phyloP scores from a whole-genome alignment of 2,113 vertebrate species.

The Spermophilus dauricus region DNA sequence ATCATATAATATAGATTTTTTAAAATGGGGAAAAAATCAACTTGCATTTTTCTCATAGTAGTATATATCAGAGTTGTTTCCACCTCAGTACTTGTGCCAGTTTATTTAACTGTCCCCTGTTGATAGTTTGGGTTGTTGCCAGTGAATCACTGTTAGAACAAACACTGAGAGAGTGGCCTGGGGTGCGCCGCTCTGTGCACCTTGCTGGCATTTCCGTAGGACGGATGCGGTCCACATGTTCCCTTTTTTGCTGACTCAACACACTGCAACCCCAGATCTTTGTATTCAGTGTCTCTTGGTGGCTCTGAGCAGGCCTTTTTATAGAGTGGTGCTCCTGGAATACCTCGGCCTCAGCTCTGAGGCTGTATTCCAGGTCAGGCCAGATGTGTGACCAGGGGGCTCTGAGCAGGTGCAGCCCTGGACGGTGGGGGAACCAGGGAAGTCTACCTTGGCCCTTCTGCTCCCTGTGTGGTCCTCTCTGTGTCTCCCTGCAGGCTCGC shows the following conservation, averaged over 20 bases:
- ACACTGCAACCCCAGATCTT: constrained; percentile 5
- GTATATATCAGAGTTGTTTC: neutral
- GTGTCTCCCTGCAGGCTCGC: neutral
- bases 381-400: accelerated
- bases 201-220: neutral
- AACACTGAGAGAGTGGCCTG: accelerated
- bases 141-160: neutral
- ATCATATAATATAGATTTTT: neutral
- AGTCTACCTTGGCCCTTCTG: neutral
- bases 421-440: neutral
- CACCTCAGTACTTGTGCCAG: neutral
- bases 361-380: neutral
- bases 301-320: neutral
- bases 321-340: neutral
- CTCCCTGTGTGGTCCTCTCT: neutral
- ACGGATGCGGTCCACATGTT: accelerated
- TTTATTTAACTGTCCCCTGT: neutral
- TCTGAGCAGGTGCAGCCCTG: neutral
- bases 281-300: neutral
- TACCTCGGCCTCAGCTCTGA: neutral
- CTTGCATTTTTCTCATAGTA: neutral
- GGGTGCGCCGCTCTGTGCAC: accelerated
- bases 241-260: constrained; percentile 28
- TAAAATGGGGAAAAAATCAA: too few species aligned
- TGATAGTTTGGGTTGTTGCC: neutral